Base-by-base conservation (phyloP, 2,888 invertebrate species). In the Diarsia mendica region DNA sequence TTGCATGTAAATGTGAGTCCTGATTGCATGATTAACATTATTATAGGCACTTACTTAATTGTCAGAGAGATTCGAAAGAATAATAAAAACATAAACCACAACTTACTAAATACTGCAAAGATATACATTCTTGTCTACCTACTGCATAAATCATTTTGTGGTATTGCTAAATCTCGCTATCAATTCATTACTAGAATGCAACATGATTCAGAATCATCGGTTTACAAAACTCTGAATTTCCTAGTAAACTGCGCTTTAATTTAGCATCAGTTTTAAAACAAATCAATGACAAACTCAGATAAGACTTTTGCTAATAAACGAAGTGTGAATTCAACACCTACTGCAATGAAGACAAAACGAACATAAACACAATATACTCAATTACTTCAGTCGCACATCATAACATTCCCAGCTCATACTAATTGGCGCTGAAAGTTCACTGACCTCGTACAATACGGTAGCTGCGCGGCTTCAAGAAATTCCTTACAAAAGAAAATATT, bases 401-500 rank as follows among this genome's bases (percentile, higher is more conserved):
- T 80, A 65, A 71, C 76, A 75, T 82, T 67, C 72, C 51, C 64
- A 80, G 67, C 63, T 65, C 77, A 70, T 73, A 77, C 79, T 77
- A 85, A 87, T 83, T 84, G 79, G 48, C 72, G 66, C 72, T 65
- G 55, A 69, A 76, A 85, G 89, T 83, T 86, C 87, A 84, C 46
- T 83, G 75, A 85, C 81, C 79, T 73, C 51, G 23, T 68, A 86
- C 78, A 82, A 86, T 78, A 84, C 86, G 67, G 81, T 81, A 82
- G 75, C 74, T 46, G 66, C 61, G 75, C 61, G 23, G 85, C 75
- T 80, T 73, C 49, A 80, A 83, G 70, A 82, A 86, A 80, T 80
- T 76, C 75, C 55, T 68, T 71, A 79, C 67, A 77, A 80, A 78
- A 80, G 78, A 84, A 85, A 82, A 84, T 80, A 78, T 85, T 75